Conservation (phyloP, 2,113 vertebrate species). For the Lanius ludovicianus region DNA sequence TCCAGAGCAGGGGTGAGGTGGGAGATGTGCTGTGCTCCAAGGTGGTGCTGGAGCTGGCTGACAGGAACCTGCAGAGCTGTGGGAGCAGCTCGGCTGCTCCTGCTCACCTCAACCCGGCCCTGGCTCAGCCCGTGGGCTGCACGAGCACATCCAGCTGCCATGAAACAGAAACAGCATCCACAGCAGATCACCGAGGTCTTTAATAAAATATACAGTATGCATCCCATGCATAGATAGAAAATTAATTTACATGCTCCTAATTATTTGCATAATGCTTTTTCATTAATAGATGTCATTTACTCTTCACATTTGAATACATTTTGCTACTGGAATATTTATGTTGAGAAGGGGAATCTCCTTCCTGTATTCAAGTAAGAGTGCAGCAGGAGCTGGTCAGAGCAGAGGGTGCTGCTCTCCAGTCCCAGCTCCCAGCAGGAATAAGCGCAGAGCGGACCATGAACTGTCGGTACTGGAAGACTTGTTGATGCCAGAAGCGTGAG, state of each 20-base stretch:
- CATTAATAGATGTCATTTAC: slow-evolving; percentile 28
- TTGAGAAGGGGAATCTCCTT: slow-evolving; percentile 45
- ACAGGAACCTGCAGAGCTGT: accelerated
- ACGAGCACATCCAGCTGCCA: accelerated
- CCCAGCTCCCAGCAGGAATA: background rate
- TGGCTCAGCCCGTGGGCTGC: background rate
- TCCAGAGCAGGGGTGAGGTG: background rate
- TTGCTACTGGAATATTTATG: slow-evolving; percentile 62
- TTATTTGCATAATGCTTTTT: slow-evolving; percentile 67
- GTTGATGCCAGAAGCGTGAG: background rate
- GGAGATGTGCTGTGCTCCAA: background rate
- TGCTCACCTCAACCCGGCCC: background rate
- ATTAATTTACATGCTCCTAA: slow-evolving; percentile 65
- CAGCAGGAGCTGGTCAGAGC: background rate
- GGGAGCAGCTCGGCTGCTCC: background rate
- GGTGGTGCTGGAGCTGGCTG: background rate
- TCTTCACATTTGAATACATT: slow-evolving; percentile 51
- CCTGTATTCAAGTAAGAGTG: slow-evolving; percentile 60
- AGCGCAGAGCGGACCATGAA: background rate
- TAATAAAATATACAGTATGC: slow-evolving; percentile 73
- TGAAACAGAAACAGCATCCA: background rate
- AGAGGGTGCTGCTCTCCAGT: background rate
- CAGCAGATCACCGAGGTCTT: slow-evolving; percentile 34
- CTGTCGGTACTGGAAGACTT: slow-evolving; percentile 30
- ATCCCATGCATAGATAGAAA: slow-evolving; percentile 72